Evolutionary conservation across 2,888 invertebrate species (phyloP).

Genomic region (Anoncus sp.): DNA sequence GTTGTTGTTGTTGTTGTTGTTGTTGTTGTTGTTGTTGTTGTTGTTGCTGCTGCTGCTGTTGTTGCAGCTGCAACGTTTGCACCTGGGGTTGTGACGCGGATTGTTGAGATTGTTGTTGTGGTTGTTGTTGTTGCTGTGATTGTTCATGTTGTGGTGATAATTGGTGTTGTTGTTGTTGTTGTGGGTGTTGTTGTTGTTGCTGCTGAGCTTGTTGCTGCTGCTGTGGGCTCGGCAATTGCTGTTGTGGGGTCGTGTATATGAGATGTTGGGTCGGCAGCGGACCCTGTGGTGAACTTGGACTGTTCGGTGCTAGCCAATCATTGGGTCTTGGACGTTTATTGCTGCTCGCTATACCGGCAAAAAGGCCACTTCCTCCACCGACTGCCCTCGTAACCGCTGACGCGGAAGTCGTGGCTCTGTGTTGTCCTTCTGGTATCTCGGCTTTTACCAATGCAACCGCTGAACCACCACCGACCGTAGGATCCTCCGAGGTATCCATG

Average conservation of each 20-base stretch:
- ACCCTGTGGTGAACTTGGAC: slow-evolving; percentile 84
- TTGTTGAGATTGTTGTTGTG: slow-evolving; percentile 71
- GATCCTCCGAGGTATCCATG: slow-evolving; percentile 72
- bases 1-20: slow-evolving; percentile 59
- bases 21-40: slow-evolving; percentile 61
- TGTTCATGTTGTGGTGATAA: slow-evolving; percentile 64
- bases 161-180: slow-evolving; percentile 51
- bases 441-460: slow-evolving; percentile 77
- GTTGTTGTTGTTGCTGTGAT: slow-evolving; percentile 76
- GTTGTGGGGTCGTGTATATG: slow-evolving; percentile 83
- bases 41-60: slow-evolving; percentile 69
- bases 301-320: slow-evolving; percentile 88
- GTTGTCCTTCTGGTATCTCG: slow-evolving; percentile 84
- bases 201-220: slow-evolving; percentile 63
- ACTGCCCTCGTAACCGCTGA: slow-evolving; percentile 79
- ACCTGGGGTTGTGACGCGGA: slow-evolving; percentile 70
- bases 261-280: slow-evolving; percentile 85
- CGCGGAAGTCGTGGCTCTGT: slow-evolving; percentile 77
- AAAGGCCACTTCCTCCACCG: slow-evolving; percentile 75
- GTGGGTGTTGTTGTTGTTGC: slow-evolving; percentile 65
- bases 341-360: slow-evolving; percentile 82
- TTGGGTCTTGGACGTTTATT: slow-evolving; percentile 85
- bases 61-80: slow-evolving; percentile 75
- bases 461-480: slow-evolving; percentile 66
- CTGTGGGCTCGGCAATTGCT: slow-evolving; percentile 71